Evolutionary conservation across 2,797 vertebrate species (phyloP).

Genomic region (Oophaga sylvatica): DNA sequence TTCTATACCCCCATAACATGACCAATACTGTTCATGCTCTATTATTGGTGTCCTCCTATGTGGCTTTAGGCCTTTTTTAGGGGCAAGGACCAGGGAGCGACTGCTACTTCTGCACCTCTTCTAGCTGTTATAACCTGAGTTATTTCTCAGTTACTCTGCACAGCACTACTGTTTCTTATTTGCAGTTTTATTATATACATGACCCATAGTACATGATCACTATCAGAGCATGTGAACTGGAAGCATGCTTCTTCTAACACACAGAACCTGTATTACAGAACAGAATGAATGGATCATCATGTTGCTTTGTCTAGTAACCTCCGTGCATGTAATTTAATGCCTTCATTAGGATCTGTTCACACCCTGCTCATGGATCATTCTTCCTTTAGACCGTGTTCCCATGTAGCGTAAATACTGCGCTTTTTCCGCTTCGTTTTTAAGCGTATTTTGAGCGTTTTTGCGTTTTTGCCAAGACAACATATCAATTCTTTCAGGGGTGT

Average conservation of each 20-base stretch:
- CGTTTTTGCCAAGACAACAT: too few relatives aligned
- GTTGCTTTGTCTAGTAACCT: not conserved
- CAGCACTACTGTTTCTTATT: not conserved
- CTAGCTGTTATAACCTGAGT: not conserved
- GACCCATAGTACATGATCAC: not conserved
- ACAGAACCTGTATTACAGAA: not conserved
- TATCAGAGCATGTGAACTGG: not conserved
- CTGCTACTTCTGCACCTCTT: not conserved
- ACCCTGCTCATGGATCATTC: not conserved
- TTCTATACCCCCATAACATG: not conserved
- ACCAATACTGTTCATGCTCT: too few relatives aligned
- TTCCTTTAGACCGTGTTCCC: too few relatives aligned
- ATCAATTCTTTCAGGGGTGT: too few relatives aligned
- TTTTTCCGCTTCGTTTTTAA: too few relatives aligned
- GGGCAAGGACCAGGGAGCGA: not conserved
- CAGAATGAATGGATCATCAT: not conserved
- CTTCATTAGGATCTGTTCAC: not conserved
- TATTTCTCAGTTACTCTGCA: not conserved
- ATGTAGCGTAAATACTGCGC: too few relatives aligned
- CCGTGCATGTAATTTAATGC: not conserved
- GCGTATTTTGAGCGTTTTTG: too few relatives aligned
- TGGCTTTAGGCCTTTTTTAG: too few relatives aligned
- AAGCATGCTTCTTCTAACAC: not conserved
- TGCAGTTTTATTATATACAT: not conserved
- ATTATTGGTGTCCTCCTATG: too few relatives aligned